Evolutionary conservation across 1,140 invertebrate species (phyloP), one percentile per base, ranked within the genome.

Genomic region (Drosophila azteca): DNA sequence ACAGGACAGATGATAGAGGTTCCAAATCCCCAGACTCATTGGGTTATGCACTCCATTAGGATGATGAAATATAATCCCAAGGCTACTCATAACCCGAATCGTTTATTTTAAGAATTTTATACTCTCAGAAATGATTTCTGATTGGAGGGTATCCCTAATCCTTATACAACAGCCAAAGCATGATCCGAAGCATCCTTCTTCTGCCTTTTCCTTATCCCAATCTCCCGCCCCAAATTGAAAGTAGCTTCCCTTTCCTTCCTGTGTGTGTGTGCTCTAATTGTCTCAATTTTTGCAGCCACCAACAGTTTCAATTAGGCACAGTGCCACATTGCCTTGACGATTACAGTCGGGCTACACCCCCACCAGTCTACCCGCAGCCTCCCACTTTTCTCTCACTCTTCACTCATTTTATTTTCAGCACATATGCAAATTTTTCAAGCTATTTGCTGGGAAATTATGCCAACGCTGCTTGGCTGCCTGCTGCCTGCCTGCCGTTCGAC

Each of bases 371-470:
- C 17, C 17, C 17, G 17, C 17, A 20, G 17, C 17, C 17, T 43
- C 35, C 60, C 58, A 39, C 64, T 53, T 41, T 20, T 50, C 29
- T 29, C 54, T 4, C 26, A 45, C 24, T 26, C 24, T 4, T 26
- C 5, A 3, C 24, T 44, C n/a, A 65, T 64, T 58, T 65, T 65
- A 65, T 59, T 60, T 17, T 7, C 29, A 39, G 43, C 26, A 45
- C 43, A 57, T 82, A 87, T 87, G 82, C 70, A 82, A 87, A 87
- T 87, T 87, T 87, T 87, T 85, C 67, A 71, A 87, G 82, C 82
- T 83, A 77, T 82, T 83, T 67, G 60, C 77, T 71, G 79, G 41
- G 68, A 88, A 87, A 87, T 87, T 87, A 87, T 87, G 82, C 82
- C 67, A 63, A 50, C 67, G 48, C 44, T 67, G 68, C 22, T 22